Evolutionary conservation across 37 sponge, comb jelly and placozoan genomes (phyloP), one percentile per base, ranked within the genome.

Genomic region (Beroe forskalii): DNA sequence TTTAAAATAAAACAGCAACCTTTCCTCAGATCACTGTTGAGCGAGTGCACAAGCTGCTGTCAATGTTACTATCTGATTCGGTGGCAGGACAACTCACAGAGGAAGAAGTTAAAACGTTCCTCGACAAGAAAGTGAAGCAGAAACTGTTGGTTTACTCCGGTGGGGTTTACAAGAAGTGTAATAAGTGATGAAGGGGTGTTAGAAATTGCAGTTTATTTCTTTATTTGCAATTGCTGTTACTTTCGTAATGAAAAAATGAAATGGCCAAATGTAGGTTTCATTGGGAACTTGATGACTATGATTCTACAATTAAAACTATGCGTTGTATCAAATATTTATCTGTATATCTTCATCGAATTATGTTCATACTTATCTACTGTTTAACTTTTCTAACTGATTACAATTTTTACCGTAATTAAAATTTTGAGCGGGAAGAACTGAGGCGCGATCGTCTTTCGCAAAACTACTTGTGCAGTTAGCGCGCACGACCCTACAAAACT

Each of bases 121-220:
- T 97, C 20, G 95, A 97, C 60, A 90, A 76, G 31, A 97, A 95
- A 37, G 94, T 94, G n/a, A 76, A 90, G 62, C 92, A 93, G 42
- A 93, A 95, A 67, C 89, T 94, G 40, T 90, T 95, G 83, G 8
- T 38, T 32, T 90, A 40, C n/a, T 28, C 92, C 32, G 91, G 90
- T 61, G 93, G 93, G 0, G 92, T 66, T 12, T 95, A 95, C 41
- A 91, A 92, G 48, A 80, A 80, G 31, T 27, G 3, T 27, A 64
- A 64, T 6, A 64, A 22, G 25, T 64, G 66, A 64, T 55, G 17
- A 20, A 17, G 17, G 9, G 60, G 17, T 17, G 60, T 55, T 17
- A 55, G 60, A 20, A 55, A 17, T 55, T n/a, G n/a, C n/a, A n/a
- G n/a, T n/a, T n/a, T n/a, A n/a, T n/a, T n/a, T n/a, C n/a, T n/a